These are phyloP conservation scores for Lasiommata megera DNA, from an alignment of 2,888 invertebrate species.

Conservation along the genomic window DNA sequence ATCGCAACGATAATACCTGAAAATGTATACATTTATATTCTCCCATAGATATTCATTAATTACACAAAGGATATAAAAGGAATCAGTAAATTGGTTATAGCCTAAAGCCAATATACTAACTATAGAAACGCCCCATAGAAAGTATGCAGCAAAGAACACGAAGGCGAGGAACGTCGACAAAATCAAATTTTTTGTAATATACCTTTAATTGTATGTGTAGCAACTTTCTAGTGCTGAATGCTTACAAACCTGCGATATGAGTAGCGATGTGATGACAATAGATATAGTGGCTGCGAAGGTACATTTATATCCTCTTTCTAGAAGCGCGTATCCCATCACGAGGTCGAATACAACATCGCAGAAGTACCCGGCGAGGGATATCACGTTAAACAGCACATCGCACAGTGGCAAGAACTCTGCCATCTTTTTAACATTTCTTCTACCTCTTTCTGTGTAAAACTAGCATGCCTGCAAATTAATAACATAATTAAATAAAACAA, in stretches of 20 bases:
- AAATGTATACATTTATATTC: neutral
- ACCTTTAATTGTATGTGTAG: too few relatives aligned
- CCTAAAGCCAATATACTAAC: too few relatives aligned
- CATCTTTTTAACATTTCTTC: constrained; percentile 74
- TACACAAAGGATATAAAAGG: too few relatives aligned
- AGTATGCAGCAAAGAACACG: too few relatives aligned
- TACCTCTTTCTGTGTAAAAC: constrained; percentile 27
- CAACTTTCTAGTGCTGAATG: neutral
- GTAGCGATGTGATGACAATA: constrained; percentile 86
- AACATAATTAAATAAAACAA: neutral
- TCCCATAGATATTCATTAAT: too few relatives aligned
- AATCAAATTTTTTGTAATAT: too few relatives aligned
- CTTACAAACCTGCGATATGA: constrained; percentile 85
- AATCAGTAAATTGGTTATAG: too few relatives aligned
- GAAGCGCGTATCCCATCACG: constrained; percentile 91
- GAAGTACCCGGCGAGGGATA: constrained; percentile 93
- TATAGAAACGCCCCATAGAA: too few relatives aligned
- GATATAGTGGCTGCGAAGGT: constrained; percentile 86
- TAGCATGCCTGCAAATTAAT: constrained; percentile 27
- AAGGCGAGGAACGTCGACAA: too few relatives aligned
- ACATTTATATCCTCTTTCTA: constrained; percentile 83
- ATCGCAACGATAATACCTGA: constrained; percentile 86
- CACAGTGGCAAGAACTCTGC: constrained; percentile 94
- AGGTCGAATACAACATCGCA: constrained; percentile 95
- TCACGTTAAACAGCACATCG: constrained; percentile 95